phyloP scores from a whole-genome alignment of 2,888 invertebrate genomes.

The Baccha elongata region DNA sequence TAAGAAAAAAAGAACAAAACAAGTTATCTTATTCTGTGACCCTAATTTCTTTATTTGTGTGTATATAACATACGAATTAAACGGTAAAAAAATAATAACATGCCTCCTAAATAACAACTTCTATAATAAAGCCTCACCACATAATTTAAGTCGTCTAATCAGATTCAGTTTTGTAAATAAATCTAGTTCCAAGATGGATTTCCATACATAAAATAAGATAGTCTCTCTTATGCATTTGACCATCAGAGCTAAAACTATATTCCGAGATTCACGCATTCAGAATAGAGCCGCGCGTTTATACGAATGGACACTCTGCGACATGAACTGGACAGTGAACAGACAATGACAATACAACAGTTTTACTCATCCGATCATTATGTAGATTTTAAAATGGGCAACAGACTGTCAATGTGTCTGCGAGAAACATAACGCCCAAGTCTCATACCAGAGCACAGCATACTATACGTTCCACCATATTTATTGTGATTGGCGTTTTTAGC shows the following conservation, averaged over 20 bases:
- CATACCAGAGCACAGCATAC: neutral
- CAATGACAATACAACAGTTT: slow-evolving; percentile 31
- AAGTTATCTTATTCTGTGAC: slow-evolving; percentile 51
- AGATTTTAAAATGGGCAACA: slow-evolving; percentile 35
- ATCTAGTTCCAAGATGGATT: slow-evolving; percentile 59
- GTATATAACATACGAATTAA: slow-evolving; percentile 36
- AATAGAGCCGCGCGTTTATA: slow-evolving; percentile 16
- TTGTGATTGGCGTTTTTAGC: slow-evolving; percentile 59
- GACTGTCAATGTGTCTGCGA: slow-evolving; percentile 45
- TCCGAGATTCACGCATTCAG: neutral
- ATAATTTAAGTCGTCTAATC: slow-evolving; percentile 65
- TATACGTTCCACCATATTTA: slow-evolving; percentile 12
- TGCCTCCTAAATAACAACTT: slow-evolving; percentile 44
- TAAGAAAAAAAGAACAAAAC: slow-evolving; percentile 5
- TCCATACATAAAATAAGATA: slow-evolving; percentile 46
- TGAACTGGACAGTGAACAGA: slow-evolving; percentile 15
- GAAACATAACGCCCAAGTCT: slow-evolving; percentile 49
- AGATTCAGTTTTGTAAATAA: slow-evolving; percentile 57
- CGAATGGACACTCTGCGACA: neutral
- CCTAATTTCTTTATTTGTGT: slow-evolving; percentile 64
- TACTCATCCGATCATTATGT: slow-evolving; percentile 49
- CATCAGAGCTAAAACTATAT: neutral
- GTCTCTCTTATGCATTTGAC: slow-evolving; percentile 24
- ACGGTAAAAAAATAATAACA: slow-evolving; percentile 55
- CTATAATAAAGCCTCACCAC: slow-evolving; percentile 23